Base-by-base conservation (phyloP, 2,797 vertebrate species). In the Pseudomugil tenellus region DNA sequence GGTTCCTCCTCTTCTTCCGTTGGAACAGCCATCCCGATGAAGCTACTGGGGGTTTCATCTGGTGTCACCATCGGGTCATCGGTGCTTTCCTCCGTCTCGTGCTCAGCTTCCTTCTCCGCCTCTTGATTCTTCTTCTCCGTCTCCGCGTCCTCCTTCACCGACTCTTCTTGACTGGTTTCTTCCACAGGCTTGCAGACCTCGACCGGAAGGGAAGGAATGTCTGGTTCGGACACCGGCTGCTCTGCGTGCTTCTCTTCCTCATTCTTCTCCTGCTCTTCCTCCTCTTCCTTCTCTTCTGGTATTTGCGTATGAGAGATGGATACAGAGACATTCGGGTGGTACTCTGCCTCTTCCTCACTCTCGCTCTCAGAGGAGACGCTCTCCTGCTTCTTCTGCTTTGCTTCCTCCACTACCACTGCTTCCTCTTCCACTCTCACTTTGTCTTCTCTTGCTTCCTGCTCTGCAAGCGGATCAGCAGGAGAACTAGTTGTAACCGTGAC, bases 341-440 rank as follows among this genome's bases (percentile, higher is more conserved):
- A 99, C 88, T 98, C 97, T 1, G 95, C 96, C 89, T 96, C 96
- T 39, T 96, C 96, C 81, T 98, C 97, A 56, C 96, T 98, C 79
- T 98, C 97, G 61, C 96, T 98, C 91, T 94, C 91, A 59, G 96
- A 97, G 0, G 94, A 93, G 28, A 84, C 17, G 62, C 90, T 93
- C 66, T 84, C 88, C 51, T 74, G 86, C 68, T 70, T 87, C 1
- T 1, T 31, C 0, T 17, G 25, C 53, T 72, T 80, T 0, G 35
- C 56, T 16, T 81, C 87, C 55, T 83, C 77, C 3, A 25, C 43
- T 1, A 63, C 53, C 0, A 48, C 74, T 7, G 35, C 72, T 56
- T 85, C 80, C 64, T 77, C 78, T 48, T 41, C 35, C 0, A 65
- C 58, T 37, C 66, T 78, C 34, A 71, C 87, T 61, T 77, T 74